Evolutionary conservation across 2,113 vertebrate species (phyloP).

Genomic region (Podiceps cristatus): DNA sequence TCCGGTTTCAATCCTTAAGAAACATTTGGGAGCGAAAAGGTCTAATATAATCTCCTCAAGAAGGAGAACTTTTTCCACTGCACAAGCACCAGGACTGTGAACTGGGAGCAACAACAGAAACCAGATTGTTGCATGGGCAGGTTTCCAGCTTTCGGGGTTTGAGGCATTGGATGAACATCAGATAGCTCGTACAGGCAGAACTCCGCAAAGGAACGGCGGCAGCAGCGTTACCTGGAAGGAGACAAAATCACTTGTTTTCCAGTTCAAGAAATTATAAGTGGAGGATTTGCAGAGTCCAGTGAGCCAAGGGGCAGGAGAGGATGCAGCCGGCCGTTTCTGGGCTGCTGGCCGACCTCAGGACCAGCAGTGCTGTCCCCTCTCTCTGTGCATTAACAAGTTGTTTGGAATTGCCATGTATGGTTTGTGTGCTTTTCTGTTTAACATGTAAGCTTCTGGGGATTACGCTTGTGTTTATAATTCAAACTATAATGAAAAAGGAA

Average conservation of each 20-base stretch:
- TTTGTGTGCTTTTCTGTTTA: neutral
- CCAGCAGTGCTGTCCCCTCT: neutral
- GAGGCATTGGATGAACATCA: neutral
- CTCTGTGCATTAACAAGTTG: neutral
- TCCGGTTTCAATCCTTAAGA: neutral
- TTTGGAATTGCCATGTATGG: rapidly evolving
- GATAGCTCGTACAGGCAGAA: neutral
- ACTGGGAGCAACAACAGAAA: rapidly evolving
- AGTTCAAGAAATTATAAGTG: neutral
- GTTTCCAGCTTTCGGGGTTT: neutral
- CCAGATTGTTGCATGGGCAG: rapidly evolving
- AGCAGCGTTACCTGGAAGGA: neutral
- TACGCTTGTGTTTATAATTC: slow-evolving; percentile 6
- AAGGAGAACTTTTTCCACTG: neutral
- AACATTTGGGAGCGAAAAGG: neutral
- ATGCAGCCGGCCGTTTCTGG: rapidly evolving
- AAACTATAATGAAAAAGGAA: slow-evolving; percentile 32
- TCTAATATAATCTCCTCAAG: neutral
- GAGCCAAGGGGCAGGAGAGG: neutral
- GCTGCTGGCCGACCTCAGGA: neutral
- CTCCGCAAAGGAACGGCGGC: neutral
- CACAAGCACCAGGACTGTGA: neutral
- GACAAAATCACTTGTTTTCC: neutral
- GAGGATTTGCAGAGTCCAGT: neutral
- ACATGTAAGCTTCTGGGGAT: neutral